Conservation (phyloP, 2,113 vertebrate species). For the Carassius carassius region DNA sequence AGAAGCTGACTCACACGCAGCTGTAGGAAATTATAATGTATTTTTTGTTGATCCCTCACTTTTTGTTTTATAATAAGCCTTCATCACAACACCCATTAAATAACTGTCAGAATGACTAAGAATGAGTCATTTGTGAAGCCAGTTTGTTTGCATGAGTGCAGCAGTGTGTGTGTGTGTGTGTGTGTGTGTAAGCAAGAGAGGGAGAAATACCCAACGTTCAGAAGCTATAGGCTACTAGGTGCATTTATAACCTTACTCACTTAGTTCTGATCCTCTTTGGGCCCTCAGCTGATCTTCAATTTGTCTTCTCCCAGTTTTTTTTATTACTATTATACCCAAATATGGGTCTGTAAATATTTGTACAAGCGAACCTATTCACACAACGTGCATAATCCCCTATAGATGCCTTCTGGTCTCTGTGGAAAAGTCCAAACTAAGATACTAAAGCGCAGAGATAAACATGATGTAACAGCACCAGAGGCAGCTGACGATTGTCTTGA, state of each 20-base stretch:
- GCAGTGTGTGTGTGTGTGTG: neutral
- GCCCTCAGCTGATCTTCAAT: neutral
- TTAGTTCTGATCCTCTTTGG: conserved; percentile 6
- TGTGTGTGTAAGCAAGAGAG: neutral
- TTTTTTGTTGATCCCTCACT: neutral
- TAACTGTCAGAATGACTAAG: conserved; percentile 14
- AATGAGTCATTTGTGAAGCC: conserved; percentile 46
- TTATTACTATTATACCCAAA: neutral
- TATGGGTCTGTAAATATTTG: conserved; percentile 33
- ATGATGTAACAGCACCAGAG: conserved; percentile 34
- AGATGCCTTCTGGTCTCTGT: neutral
- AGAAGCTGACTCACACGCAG: conserved; percentile 9
- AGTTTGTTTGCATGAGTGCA: conserved; percentile 39
- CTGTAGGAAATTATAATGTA: neutral
- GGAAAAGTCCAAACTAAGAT: conserved; percentile 16
- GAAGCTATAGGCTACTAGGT: conserved; percentile 9
- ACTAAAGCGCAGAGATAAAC: conserved; percentile 4
- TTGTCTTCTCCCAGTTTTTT: neutral
- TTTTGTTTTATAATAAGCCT: neutral
- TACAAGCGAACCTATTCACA: neutral
- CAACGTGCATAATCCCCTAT: neutral
- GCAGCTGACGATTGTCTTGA: conserved; percentile 11
- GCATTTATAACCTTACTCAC: conserved; percentile 45
- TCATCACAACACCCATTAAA: neutral
- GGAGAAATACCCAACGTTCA: conserved; percentile 19